Conservation (phyloP, 2,888 invertebrate species). For the Philaethria dido region DNA sequence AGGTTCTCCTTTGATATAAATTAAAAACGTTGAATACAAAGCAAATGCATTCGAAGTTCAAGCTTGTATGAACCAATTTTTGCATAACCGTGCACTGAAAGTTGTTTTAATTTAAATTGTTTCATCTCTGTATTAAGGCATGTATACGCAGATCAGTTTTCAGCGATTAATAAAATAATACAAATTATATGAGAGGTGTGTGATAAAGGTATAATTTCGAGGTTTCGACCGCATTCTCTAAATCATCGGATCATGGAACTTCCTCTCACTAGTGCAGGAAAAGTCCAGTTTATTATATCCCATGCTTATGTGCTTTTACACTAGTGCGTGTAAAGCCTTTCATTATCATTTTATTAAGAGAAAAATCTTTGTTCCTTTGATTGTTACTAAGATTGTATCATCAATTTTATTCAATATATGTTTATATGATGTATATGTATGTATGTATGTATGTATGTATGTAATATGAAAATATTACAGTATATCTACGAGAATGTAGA, state of each 20-base stretch:
- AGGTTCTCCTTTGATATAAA: no score
- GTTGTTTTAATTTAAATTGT: no score
- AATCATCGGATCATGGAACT: constrained; percentile 54
- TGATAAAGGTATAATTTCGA: constrained; percentile 23
- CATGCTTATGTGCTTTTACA: constrained; percentile 1
- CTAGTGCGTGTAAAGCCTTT: not conserved
- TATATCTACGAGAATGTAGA: no score
- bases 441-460: no score
- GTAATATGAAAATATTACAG: no score
- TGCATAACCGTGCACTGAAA: no score
- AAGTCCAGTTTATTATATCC: constrained; percentile 21
- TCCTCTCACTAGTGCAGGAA: constrained; percentile 52
- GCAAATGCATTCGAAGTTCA: no score
- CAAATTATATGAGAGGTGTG: constrained; percentile 6
- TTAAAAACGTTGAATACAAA: no score
- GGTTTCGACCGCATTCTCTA: constrained; percentile 43
- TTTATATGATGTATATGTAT: no score
- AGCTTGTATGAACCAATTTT: no score
- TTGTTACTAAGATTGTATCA: not conserved
- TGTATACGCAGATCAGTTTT: not conserved
- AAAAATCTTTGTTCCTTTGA: not conserved
- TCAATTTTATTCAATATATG: no score
- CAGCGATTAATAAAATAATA: not conserved
- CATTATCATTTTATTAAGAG: not conserved
- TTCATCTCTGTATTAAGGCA: not conserved